Evolutionary conservation across 2,888 invertebrate species (phyloP).

Genomic region (Corbicula japonica): DNA sequence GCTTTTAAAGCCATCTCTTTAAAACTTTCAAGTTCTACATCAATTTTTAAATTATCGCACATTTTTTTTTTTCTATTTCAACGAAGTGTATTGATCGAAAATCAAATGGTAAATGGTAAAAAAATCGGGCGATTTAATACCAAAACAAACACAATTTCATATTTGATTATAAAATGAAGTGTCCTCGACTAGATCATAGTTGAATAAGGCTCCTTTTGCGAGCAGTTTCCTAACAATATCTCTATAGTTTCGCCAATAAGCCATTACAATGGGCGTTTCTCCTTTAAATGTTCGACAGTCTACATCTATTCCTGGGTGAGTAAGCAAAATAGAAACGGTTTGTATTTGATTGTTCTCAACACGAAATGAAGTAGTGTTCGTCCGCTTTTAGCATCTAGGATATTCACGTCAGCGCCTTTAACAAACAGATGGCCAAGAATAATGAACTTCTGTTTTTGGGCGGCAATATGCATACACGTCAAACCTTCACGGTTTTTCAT

Average conservation of each 20-base stretch:
- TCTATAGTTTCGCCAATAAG: conserved; percentile 60
- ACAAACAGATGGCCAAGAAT: conserved; percentile 65
- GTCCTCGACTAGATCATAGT: conserved; percentile 48
- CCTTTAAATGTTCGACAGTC: conserved; percentile 69
- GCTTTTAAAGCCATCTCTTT: too few relatives aligned
- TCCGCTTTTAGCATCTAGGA: conserved; percentile 70
- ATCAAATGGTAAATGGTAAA: too few relatives aligned
- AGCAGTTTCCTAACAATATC: conserved; percentile 55
- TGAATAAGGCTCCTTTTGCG: conserved; percentile 57
- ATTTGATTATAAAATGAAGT: too few relatives aligned
- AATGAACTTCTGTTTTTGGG: conserved; percentile 45
- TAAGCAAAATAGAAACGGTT: conserved; percentile 52
- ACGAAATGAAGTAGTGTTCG: conserved; percentile 69
- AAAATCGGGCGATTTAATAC: too few relatives aligned
- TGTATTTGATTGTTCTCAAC: conserved; percentile 53
- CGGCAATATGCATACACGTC: conserved; percentile 68
- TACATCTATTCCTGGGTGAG: conserved; percentile 57
- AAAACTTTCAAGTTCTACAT: too few relatives aligned
- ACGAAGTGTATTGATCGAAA: too few relatives aligned
- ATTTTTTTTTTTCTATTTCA: too few relatives aligned
- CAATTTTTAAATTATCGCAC: too few relatives aligned
- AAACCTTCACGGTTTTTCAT: conserved; percentile 65
- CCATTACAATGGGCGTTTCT: conserved; percentile 63
- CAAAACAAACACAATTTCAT: too few relatives aligned
- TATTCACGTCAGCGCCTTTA: conserved; percentile 67